Base-by-base conservation (phyloP, 2,888 invertebrate genomes). In the Rhogogaster chlorosoma region DNA sequence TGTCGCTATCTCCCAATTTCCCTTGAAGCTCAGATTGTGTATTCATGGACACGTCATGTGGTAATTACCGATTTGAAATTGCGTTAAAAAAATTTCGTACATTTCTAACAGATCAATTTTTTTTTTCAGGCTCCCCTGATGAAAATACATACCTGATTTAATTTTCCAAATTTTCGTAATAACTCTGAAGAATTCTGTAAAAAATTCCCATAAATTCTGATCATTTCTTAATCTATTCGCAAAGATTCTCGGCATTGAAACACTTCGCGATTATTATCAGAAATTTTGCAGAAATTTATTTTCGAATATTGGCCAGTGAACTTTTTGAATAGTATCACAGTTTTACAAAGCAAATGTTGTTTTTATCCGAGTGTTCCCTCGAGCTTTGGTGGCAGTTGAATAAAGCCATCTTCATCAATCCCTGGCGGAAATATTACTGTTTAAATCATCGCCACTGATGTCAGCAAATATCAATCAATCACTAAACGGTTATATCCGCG, bases 391-490 rank as follows among this genome's bases (percentile, higher is more conserved):
- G 10, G 1, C 26, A 6, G 9, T 22, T 64, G 12, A 22, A 29
- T 64, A 7, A 64, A 29, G 0, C 2, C 3, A 22, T 29, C 18
- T 67, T 15, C 15, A 18, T 38, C 22, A 26, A n/a, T 9, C 1
- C 12, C 18, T 42, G 38, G 38, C 38, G 10, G 38, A 42, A 73
- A 22, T 42, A 73, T 73, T 73, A 6, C 22, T 29, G 42, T n/a
- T 22, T 42, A 38, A 42, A 73, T 73, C 12, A 73, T 73, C 73
- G 22, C 12, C 38, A 22, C 38, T 42, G 15, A 73, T 42, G 42
- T 26, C 29, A 49, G 77, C 49, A 77, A 77, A 77, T 73, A 73
- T 73, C 73, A 73, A 73, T 73, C 77, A 29, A 49, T 49, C 29
- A n/a, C 77, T 49, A 29, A 29, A 77, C 49, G 45, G 32, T 77